Percentiles rank a stretch among this genome's conserved stretches.
Conservation (phyloP, 2,888 invertebrate species). For the Teinopalpus imperialis region DNA sequence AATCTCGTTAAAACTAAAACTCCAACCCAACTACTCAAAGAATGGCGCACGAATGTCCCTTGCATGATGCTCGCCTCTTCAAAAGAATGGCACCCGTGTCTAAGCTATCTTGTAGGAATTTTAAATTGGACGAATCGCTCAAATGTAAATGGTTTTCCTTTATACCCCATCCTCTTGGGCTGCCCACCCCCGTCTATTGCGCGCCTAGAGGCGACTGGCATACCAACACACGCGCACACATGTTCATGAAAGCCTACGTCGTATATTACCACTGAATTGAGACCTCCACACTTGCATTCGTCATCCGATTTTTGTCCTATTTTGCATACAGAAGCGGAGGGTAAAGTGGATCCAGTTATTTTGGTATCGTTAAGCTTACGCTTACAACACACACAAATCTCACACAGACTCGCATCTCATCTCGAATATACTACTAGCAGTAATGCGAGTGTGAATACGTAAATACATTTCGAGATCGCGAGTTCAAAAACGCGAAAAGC, state of each 20-base stretch:
- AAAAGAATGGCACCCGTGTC: slow-evolving; percentile 81
- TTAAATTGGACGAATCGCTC: slow-evolving; percentile 84
- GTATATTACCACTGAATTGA: slow-evolving; percentile 62
- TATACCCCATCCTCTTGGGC: slow-evolving; percentile 80
- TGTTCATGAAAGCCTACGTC: slow-evolving; percentile 61
- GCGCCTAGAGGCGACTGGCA: slow-evolving; percentile 80
- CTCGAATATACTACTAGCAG: slow-evolving; percentile 71
- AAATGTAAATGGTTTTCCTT: slow-evolving; percentile 84
- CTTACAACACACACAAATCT: slow-evolving; percentile 58
- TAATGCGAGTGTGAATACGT: slow-evolving; percentile 81
- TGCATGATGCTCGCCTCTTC: slow-evolving; percentile 72
- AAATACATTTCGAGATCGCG: slow-evolving; percentile 78
- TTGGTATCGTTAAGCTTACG: slow-evolving; percentile 69
- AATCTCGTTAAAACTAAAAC: slow-evolving; percentile 56
- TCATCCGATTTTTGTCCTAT: slow-evolving; percentile 56
- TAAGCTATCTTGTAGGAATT: slow-evolving; percentile 83
- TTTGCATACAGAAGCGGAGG: slow-evolving; percentile 56
- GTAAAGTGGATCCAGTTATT: slow-evolving; percentile 45
- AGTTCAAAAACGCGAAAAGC: slow-evolving; percentile 81
- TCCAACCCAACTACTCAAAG: slow-evolving; percentile 39
- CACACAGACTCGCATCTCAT: slow-evolving; percentile 72
- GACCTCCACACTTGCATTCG: slow-evolving; percentile 69
- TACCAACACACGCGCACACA: slow-evolving; percentile 78
- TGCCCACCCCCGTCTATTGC: slow-evolving; percentile 78
- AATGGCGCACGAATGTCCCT: slow-evolving; percentile 56